phyloP scores from a whole-genome alignment of 2,797 vertebrate species.

The Melanotaenia parkinsoni region DNA sequence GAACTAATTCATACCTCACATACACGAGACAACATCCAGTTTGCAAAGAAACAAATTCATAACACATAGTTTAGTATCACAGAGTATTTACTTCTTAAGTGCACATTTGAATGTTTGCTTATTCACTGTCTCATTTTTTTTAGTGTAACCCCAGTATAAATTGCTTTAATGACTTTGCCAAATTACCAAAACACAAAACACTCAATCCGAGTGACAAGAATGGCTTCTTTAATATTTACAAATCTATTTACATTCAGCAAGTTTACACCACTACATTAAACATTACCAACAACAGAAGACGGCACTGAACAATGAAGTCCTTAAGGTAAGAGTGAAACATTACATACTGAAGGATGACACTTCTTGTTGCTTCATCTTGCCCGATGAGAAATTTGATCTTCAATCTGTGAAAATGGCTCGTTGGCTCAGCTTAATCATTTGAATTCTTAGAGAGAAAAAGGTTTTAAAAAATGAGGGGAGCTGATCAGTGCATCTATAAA shows the following conservation, averaged over 20 bases:
- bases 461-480: background rate
- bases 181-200: slow-evolving; percentile 34
- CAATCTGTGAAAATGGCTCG: background rate
- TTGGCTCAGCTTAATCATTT: background rate
- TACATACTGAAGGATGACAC: background rate
- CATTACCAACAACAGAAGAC: slow-evolving; percentile 26
- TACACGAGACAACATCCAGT: slow-evolving; percentile 69
- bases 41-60: slow-evolving; percentile 47
- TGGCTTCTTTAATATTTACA: slow-evolving; percentile 30
- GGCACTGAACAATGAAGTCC: slow-evolving; percentile 23
- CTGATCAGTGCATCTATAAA: background rate
- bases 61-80: slow-evolving; percentile 17
- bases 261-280: slow-evolving; percentile 49
- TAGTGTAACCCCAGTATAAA: slow-evolving; percentile 31
- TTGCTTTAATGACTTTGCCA: slow-evolving; percentile 35
- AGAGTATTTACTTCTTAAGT: slow-evolving; percentile 38
- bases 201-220: slow-evolving; percentile 20
- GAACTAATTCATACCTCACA: slow-evolving; percentile 47
- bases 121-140: slow-evolving; percentile 24
- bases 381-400: background rate
- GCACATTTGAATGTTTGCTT: slow-evolving; percentile 29
- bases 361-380: background rate
- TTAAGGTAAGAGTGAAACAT: background rate
- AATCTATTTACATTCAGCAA: slow-evolving; percentile 43
- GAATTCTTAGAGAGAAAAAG: background rate